Percentiles rank a stretch among this genome's conserved stretches.
phyloP scores from a whole-genome alignment of 30 jellyfish, hydroid and myxozoan genomes.

The Turritopsis dohrnii region DNA sequence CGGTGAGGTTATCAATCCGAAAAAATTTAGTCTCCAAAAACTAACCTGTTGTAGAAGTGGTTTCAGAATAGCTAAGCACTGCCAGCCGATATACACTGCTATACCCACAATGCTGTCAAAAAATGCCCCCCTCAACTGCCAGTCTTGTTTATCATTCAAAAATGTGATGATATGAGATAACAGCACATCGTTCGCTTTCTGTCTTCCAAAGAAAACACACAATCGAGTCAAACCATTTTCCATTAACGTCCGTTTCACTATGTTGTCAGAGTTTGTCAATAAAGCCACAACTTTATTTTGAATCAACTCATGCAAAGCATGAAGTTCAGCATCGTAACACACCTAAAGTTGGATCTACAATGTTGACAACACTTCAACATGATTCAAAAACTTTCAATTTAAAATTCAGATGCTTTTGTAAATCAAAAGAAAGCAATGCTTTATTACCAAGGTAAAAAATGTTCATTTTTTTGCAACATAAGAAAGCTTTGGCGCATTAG shows the following conservation, averaged over 20 bases:
- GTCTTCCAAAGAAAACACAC: constrained; percentile 97
- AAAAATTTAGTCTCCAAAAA: not conserved
- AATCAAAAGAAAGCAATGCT: too few species aligned
- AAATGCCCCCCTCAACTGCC: constrained; percentile 94
- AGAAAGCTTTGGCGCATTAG: too few species aligned
- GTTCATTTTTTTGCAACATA: too few species aligned
- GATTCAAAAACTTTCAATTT: not conserved
- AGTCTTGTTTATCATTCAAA: constrained; percentile 81
- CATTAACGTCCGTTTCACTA: constrained; percentile 81
- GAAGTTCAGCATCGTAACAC: constrained; percentile 81
- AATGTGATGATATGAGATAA: constrained; percentile 92
- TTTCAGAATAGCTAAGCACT: constrained; percentile 62
- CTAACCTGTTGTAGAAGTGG: constrained; percentile 88
- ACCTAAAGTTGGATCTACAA: constrained; percentile 43
- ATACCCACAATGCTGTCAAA: constrained; percentile 88
- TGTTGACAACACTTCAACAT: too few species aligned
- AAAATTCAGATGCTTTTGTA: too few species aligned
- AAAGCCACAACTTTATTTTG: constrained; percentile 85
- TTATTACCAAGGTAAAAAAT: too few species aligned
- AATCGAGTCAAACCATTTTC: constrained; percentile 88
- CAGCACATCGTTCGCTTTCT: constrained; percentile 89
- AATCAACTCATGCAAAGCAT: constrained; percentile 83
- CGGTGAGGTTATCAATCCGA: too few species aligned
- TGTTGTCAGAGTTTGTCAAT: constrained; percentile 71
- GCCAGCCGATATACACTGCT: constrained; percentile 94